Evolutionary conservation across 2,797 vertebrate species (phyloP).

Genomic region (Florisuga fusca): DNA sequence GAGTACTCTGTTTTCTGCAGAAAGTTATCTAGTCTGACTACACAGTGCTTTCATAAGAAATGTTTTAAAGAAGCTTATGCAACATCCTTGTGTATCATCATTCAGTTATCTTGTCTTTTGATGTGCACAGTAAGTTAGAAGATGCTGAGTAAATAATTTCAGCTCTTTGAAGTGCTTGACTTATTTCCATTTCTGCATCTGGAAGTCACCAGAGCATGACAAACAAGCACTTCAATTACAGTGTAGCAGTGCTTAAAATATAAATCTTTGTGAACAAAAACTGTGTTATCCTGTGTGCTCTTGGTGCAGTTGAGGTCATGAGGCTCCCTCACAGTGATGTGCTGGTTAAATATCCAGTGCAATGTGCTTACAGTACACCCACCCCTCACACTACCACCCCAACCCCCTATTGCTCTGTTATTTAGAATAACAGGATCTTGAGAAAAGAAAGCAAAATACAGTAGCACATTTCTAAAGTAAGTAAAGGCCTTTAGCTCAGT

Average conservation of each 20-base stretch:
- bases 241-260: background rate
- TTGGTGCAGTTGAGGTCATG: background rate
- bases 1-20: background rate
- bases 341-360: background rate
- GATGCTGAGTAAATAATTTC: conserved; percentile 48
- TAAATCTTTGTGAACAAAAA: background rate
- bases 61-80: conserved; percentile 19
- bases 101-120: conserved; percentile 36
- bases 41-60: conserved; percentile 4
- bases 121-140: conserved; percentile 13
- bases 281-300: background rate
- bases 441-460: background rate
- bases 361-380: background rate
- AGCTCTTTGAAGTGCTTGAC: background rate
- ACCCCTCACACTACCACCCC: rapidly evolving
- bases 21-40: background rate
- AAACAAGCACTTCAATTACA: background rate
- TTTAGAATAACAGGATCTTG: background rate
- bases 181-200: conserved; percentile 25
- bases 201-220: conserved; percentile 31
- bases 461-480: background rate
- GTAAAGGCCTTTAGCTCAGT: background rate
- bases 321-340: background rate
- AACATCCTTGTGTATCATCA: background rate
- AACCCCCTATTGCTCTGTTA: background rate